These are phyloP conservation scores for Toxotes chatareus DNA, from an alignment of 2,113 vertebrate species.

Conservation along the genomic window DNA sequence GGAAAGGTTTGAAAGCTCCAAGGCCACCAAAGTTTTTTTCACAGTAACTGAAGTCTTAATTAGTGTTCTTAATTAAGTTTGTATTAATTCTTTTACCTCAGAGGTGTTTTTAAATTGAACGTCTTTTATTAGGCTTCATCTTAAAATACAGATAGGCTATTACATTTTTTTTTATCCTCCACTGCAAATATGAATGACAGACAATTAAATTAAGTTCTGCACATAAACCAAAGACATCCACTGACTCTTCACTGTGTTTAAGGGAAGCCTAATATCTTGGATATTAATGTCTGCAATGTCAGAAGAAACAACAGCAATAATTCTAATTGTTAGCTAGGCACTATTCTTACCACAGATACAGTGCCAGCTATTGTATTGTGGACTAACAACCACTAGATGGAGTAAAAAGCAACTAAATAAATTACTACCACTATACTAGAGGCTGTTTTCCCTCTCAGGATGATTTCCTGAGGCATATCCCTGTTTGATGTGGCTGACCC, in stretches of 20 bases:
- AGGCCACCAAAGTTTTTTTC: not conserved
- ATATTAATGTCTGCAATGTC: not conserved
- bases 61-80: not conserved
- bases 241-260: not conserved
- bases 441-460: not conserved
- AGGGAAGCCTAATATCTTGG: not conserved
- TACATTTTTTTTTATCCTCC: not conserved
- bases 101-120: not conserved
- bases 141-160: not conserved
- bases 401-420: slow-evolving; percentile 25
- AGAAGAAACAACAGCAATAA: not conserved
- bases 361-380: slow-evolving; percentile 10
- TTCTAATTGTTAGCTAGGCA: not conserved
- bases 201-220: not conserved
- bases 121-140: not conserved
- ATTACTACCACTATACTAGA: not conserved
- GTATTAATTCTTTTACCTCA: not conserved
- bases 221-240: not conserved
- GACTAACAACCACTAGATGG: slow-evolving; percentile 62
- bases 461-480: too few species aligned
- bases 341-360: not conserved
- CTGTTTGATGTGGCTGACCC: too few species aligned
- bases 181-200: not conserved
- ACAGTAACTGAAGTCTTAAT: slow-evolving; percentile 9
- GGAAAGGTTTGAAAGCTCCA: not conserved